phyloP scores from a whole-genome alignment of 2,888 invertebrate species.

The Pheosia gnoma region DNA sequence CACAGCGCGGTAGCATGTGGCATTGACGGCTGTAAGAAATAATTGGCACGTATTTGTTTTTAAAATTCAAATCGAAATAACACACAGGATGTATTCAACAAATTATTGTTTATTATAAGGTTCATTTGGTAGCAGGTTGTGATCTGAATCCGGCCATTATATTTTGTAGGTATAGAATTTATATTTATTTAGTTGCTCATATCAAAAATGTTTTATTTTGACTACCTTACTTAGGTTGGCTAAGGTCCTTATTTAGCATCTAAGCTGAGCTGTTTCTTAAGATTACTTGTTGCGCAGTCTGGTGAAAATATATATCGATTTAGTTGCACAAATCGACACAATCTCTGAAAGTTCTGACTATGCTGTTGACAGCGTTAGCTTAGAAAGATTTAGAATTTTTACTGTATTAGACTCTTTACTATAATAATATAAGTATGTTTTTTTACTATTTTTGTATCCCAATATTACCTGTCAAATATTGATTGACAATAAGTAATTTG shows the following conservation, averaged over 20 bases:
- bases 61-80: too few relatives aligned
- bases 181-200: conserved; percentile 26
- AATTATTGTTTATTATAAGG: neutral
- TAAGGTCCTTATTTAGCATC: too few relatives aligned
- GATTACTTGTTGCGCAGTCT: neutral
- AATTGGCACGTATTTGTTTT: too few relatives aligned
- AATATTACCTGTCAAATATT: conserved; percentile 40
- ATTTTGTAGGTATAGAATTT: conserved; percentile 30
- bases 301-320: neutral
- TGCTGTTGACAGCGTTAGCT: too few relatives aligned
- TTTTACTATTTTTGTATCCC: conserved; percentile 31
- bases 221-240: too few relatives aligned
- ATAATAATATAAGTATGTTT: conserved; percentile 12
- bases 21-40: too few relatives aligned
- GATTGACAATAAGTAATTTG: conserved; percentile 65
- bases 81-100: neutral
- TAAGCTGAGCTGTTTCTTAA: too few relatives aligned
- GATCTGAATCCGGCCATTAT: conserved; percentile 58
- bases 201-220: too few relatives aligned
- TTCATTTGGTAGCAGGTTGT: conserved; percentile 43
- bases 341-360: too few relatives aligned
- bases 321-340: neutral
- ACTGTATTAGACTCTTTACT: neutral
- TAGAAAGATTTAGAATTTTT: neutral
- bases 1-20: too few relatives aligned